Conservation (phyloP, 2,113 vertebrate genomes). For the Nansenia antarctica region DNA sequence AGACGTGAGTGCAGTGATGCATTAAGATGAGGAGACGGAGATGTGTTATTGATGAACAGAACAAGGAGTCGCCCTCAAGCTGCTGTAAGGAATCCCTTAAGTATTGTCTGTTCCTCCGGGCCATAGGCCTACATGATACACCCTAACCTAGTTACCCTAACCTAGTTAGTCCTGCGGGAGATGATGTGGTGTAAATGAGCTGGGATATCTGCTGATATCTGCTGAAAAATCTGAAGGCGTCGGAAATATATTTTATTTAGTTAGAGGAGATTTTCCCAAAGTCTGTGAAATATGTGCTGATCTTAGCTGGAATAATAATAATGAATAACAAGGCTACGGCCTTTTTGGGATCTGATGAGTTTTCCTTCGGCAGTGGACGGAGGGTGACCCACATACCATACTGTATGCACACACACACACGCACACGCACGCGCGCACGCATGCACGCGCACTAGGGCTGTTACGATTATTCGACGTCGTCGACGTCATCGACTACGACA, state of each 20-base stretch:
- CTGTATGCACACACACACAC: not conserved
- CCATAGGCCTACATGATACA: too few relatives aligned
- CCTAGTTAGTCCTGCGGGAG: constrained; percentile 11
- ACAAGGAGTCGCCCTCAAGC: not conserved
- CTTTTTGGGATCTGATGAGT: not conserved
- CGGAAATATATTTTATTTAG: constrained; percentile 22
- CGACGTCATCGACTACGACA: too few relatives aligned
- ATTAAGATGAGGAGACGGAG: not conserved
- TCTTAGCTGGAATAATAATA: constrained; percentile 21
- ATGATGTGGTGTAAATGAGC: constrained; percentile 17
- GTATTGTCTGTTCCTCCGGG: not conserved
- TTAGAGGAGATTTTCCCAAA: not conserved
- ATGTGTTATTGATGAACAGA: too few relatives aligned
- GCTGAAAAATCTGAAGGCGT: constrained; percentile 8
- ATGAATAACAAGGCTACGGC: constrained; percentile 19
- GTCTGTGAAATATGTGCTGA: constrained; percentile 16
- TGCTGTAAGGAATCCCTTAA: not conserved
- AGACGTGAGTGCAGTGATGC: not conserved
- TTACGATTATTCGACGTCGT: too few relatives aligned
- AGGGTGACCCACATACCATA: constrained; percentile 5
- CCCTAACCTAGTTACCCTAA: not conserved
- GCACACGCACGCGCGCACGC: not conserved
- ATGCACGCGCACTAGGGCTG: not conserved
- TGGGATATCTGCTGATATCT: constrained; percentile 31
- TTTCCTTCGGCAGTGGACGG: not conserved